Evolutionary conservation across 2,888 invertebrate species (phyloP).

Genomic region (Folsomia candida): DNA sequence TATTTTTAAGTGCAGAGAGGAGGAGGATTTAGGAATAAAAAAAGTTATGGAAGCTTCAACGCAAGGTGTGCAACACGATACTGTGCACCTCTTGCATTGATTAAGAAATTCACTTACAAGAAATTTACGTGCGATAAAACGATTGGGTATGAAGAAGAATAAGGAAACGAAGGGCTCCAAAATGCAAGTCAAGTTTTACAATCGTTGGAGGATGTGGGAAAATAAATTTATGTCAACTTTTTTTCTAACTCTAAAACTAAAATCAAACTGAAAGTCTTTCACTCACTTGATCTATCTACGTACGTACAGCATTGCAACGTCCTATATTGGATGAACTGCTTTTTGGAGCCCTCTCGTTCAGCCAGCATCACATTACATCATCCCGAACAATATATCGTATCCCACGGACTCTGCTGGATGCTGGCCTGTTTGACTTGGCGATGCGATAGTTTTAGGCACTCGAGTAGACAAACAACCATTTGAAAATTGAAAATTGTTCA

Average conservation of each 20-base stretch:
- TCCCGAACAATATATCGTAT: background rate
- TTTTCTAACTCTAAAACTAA: background rate
- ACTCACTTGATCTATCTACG: background rate
- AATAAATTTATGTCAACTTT: constrained; percentile 17
- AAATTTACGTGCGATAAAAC: too few relatives aligned
- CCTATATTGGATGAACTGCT: too few relatives aligned
- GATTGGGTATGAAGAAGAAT: too few relatives aligned
- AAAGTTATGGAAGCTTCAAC: background rate
- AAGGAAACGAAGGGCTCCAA: too few relatives aligned
- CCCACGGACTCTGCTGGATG: background rate
- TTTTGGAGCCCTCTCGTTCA: too few relatives aligned
- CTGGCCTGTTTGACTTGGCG: constrained; percentile 26
- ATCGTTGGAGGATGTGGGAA: background rate
- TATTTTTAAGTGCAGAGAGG: background rate
- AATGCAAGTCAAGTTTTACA: too few relatives aligned
- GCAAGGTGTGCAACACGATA: background rate
- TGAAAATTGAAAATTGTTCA: constrained; percentile 51
- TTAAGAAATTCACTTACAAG: background rate
- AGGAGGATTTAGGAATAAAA: too few relatives aligned
- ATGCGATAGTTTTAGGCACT: constrained; percentile 40
- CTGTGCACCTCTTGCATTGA: background rate
- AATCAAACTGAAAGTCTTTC: constrained; percentile 5
- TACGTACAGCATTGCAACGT: too few relatives aligned
- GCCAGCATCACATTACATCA: background rate
- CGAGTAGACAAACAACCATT: constrained; percentile 49